A percentile compares a stretch with the other conserved stretches of the same genome.
Evolutionary conservation across 2,888 invertebrate species (phyloP).

Genomic region (Noctua fimbriata): DNA sequence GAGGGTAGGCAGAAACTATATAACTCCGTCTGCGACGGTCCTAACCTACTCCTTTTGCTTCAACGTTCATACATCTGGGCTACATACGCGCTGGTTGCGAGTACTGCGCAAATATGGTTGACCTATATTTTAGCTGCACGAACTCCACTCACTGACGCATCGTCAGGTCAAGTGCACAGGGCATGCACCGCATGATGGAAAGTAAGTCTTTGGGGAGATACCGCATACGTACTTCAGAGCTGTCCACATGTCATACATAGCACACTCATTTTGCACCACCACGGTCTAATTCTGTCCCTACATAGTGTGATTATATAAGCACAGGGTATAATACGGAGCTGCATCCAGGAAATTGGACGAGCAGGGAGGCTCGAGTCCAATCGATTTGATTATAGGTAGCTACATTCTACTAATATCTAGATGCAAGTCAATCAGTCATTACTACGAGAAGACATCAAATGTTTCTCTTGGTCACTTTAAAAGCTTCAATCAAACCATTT

Average conservation of each 20-base stretch:
- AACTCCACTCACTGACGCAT: no score
- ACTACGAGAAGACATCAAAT: not conserved
- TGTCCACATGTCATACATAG: no score
- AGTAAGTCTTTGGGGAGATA: no score
- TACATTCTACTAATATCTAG: not conserved
- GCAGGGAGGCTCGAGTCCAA: not conserved
- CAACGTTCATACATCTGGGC: no score
- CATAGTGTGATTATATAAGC: not conserved
- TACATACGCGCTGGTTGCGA: not conserved
- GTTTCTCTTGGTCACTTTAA: not conserved
- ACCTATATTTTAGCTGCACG: no score
- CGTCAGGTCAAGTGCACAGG: no score
- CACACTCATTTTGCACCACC: not conserved
- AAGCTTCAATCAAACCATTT: not conserved
- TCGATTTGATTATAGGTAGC: not conserved
- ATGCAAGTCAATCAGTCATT: not conserved
- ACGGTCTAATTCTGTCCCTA: no score
- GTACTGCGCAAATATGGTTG: not conserved
- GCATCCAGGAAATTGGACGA: conserved; percentile 26
- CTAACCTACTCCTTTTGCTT: not conserved
- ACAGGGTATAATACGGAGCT: not conserved
- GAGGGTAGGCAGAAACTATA: not conserved
- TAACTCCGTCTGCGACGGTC: not conserved
- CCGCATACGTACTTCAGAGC: no score
- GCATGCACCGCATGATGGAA: no score